A percentile compares a stretch with the other conserved stretches of the same genome.
These are phyloP conservation scores for Epizoanthus rinbou DNA, from an alignment of 92 coral and sea anemone genomes.

Conservation along the genomic window DNA sequence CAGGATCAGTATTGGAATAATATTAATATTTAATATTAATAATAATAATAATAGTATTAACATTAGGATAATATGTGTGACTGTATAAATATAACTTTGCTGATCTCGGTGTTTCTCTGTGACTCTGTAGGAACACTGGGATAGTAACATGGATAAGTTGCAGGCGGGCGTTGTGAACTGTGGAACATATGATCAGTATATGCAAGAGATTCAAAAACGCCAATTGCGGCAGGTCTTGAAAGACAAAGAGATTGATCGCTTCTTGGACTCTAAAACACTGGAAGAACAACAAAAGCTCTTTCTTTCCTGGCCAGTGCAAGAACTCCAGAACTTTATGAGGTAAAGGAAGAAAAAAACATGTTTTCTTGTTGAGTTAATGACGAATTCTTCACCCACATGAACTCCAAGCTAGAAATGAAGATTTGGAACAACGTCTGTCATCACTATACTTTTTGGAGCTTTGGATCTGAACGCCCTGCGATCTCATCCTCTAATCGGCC, in stretches of 20 bases:
- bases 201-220: background rate
- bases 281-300: slow-evolving; percentile 6
- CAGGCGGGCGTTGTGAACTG: background rate
- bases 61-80: no score
- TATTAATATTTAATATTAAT: no score
- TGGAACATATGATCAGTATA: background rate
- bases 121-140: background rate
- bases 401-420: no score
- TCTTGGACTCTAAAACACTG: background rate
- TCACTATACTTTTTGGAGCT: no score
- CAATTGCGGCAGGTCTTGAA: background rate
- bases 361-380: background rate
- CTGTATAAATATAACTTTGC: background rate
- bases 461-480: no score
- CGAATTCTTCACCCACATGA: no score
- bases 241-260: background rate
- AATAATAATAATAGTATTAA: no score
- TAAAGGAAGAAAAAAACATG: background rate
- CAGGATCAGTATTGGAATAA: no score
- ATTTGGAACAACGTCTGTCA: no score
- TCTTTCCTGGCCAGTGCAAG: background rate
- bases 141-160: background rate
- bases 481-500: no score
- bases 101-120: background rate
- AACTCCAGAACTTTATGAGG: background rate